Evolutionary conservation across 2,888 invertebrate genomes (phyloP).

Genomic region (Tipula lateralis): DNA sequence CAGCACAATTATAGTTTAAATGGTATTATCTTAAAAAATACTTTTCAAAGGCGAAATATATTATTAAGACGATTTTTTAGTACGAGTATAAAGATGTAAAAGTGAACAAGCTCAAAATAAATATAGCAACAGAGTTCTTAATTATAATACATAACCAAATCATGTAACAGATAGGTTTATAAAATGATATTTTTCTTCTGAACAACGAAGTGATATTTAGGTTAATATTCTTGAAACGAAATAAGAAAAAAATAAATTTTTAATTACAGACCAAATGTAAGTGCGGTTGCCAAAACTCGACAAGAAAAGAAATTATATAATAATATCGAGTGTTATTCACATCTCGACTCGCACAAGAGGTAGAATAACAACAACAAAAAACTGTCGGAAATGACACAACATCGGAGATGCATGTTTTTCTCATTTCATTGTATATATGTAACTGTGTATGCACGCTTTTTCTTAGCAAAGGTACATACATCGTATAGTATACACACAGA

Average conservation of each 20-base stretch:
- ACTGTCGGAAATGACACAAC: conserved; percentile 13
- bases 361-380: not conserved
- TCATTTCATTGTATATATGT: not conserved
- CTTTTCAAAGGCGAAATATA: too few relatives aligned
- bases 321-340: not conserved
- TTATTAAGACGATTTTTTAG: too few relatives aligned
- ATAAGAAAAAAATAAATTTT: not conserved
- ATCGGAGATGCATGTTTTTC: not conserved
- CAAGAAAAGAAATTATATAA: not conserved
- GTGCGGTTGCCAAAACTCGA: not conserved
- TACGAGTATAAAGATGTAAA: too few relatives aligned
- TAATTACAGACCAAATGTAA: not conserved
- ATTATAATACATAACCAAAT: not conserved
- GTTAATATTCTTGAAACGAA: not conserved
- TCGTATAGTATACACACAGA: not conserved
- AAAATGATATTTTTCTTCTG: not conserved
- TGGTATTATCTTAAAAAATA: too few relatives aligned
- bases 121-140: not conserved
- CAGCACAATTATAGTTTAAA: too few relatives aligned
- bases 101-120: too few relatives aligned
- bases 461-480: not conserved
- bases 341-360: not conserved
- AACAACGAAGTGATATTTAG: not conserved
- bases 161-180: not conserved
- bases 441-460: not conserved